Evolutionary conservation across 2,888 invertebrate genomes (phyloP), one percentile per base, ranked within the genome.

Genomic region (Eupithecia dodoneata): DNA sequence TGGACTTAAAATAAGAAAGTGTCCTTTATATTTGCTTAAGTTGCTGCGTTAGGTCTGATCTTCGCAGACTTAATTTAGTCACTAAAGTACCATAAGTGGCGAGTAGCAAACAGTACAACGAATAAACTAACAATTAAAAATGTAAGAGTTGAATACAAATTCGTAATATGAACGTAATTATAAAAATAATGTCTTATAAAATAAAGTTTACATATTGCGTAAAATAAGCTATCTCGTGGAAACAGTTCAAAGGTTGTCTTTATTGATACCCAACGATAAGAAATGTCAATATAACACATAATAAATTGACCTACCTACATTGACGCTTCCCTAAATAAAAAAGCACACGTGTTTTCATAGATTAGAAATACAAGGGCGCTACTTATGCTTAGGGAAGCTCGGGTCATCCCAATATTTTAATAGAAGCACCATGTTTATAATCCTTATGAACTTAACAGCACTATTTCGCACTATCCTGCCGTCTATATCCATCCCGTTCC

Each of bases 161-260:
- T 72, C 30, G 7, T 72, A 49, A 49, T 1, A 47, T 47, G 52
- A 41, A 76, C 66, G 55, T 55, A 69, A 67, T 49, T 9, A 70
- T 42, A 66, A 49, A 30, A 59, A 67, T 44, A 71, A 55, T 63
- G 63, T 30, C 67, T 13, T 63, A 71, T 30, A 30, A 30, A 70
- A 59, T 18, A 59, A 72, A 72, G 63, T 71, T 71, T 66, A 72
- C 15, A 65, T 72, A 72, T 49, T 74, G 72, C 49, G 59, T 30
- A 74, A 42, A 41, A 45, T 44, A 30, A 72, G 59, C n/a, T 59
- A 69, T 69, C 59, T 49, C 66, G 73, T 67, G 52, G 30, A 66
- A 52, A 67, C 67, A 69, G 42, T 69, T 45, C 69, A 45, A 69
- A 18, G 30, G 63, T 63, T 59, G 18, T 42, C 41, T 42, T 66